Conservation (phyloP, 1,140 invertebrate genomes). For the Chironomus tepperi region DNA sequence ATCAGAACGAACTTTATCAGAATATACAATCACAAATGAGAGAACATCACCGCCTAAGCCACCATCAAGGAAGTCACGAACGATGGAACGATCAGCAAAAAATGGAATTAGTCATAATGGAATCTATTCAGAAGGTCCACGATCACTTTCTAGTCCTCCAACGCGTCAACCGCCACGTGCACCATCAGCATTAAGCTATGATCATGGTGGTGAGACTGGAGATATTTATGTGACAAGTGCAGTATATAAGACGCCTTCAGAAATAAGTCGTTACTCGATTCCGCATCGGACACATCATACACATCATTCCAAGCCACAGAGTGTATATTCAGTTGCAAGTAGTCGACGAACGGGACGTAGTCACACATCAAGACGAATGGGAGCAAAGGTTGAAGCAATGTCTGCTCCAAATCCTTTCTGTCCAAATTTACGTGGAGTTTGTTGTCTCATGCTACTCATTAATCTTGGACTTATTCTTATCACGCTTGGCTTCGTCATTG, state of each 20-base stretch:
- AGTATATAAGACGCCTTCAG: slow-evolving; percentile 65
- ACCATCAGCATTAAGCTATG: slow-evolving; percentile 43
- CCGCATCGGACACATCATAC: slow-evolving; percentile 29
- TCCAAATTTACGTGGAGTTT: slow-evolving; percentile 77
- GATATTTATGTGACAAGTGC: slow-evolving; percentile 73
- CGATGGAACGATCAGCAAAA: neutral
- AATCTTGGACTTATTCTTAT: slow-evolving; percentile 78
- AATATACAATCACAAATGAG: slow-evolving; percentile 52
- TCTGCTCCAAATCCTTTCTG: slow-evolving; percentile 81
- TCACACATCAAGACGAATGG: slow-evolving; percentile 40
- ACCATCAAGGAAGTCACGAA: neutral
- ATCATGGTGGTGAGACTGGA: slow-evolving; percentile 52
- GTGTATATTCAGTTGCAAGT: slow-evolving; percentile 55
- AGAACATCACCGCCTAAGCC: slow-evolving; percentile 33
- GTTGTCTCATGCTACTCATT: slow-evolving; percentile 75
- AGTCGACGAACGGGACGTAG: slow-evolving; percentile 38
- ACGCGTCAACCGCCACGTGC: slow-evolving; percentile 39
- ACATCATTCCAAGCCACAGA: slow-evolving; percentile 54
- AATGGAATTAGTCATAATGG: slow-evolving; percentile 28
- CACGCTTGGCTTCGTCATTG: slow-evolving; percentile 80
- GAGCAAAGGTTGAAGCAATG: slow-evolving; percentile 76
- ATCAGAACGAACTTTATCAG: slow-evolving; percentile 60
- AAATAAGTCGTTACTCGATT: slow-evolving; percentile 53
- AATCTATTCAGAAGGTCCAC: slow-evolving; percentile 32
- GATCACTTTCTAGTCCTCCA: slow-evolving; percentile 33